A percentile compares a stretch with the other conserved stretches of the same genome.
Conservation (phyloP, 2,113 vertebrate species). For the Ophthalmolycus amberensis region DNA sequence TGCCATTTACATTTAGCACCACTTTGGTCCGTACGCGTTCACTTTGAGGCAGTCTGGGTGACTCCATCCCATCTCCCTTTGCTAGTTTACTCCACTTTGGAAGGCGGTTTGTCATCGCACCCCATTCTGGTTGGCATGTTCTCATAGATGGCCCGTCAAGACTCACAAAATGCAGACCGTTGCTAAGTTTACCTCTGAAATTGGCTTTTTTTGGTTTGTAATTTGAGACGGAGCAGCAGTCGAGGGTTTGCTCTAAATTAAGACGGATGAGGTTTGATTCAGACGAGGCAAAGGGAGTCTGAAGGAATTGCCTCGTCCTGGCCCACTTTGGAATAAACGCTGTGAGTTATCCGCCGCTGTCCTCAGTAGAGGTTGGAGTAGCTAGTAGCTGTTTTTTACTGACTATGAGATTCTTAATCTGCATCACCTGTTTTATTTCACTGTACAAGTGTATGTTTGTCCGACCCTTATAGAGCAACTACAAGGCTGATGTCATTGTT, state of each 20-base stretch:
- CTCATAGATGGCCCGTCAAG: slow-evolving; percentile 47
- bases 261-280: slow-evolving; percentile 66
- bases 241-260: slow-evolving; percentile 43
- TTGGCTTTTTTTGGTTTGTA: slow-evolving; percentile 65
- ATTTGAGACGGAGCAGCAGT: slow-evolving; percentile 54
- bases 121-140: slow-evolving; percentile 59
- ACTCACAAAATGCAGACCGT: slow-evolving; percentile 25
- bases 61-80: slow-evolving; percentile 38
- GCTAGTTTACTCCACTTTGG: slow-evolving; percentile 64
- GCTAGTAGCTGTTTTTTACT: background rate
- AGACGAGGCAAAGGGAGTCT: slow-evolving; percentile 3
- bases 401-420: slow-evolving; percentile 30
- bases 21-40: slow-evolving; percentile 9
- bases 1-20: slow-evolving; percentile 65
- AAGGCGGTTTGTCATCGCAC: slow-evolving; percentile 62
- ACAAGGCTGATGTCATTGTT: slow-evolving; percentile 82
- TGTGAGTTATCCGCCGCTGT: slow-evolving; percentile 4
- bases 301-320: slow-evolving; percentile 21
- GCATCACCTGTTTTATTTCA: slow-evolving; percentile 22
- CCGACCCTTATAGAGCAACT: slow-evolving; percentile 29
- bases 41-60: slow-evolving; percentile 30
- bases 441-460: slow-evolving; percentile 21
- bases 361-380: background rate
- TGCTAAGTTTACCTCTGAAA: slow-evolving; percentile 53
- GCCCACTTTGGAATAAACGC: slow-evolving; percentile 11